phyloP scores from a whole-genome alignment of 2,797 vertebrate species.

The Macropus fuliginosus region DNA sequence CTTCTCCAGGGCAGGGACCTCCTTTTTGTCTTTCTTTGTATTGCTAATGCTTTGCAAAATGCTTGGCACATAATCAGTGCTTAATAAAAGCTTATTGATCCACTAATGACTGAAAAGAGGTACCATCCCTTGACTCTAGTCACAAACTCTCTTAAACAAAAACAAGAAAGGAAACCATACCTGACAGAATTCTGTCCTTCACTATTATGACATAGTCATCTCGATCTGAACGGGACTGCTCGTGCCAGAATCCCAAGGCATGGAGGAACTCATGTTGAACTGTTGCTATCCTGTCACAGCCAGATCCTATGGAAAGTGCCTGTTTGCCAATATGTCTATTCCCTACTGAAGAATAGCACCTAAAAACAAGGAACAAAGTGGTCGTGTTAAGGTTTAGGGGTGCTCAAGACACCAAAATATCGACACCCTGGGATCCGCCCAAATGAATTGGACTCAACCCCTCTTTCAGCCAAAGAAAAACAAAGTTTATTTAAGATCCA shows the following conservation, averaged over 20 bases:
- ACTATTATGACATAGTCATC: constrained; percentile 92
- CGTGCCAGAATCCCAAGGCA: constrained; percentile 95
- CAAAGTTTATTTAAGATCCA: too few relatives aligned
- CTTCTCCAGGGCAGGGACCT: not conserved
- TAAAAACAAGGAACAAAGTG: constrained; percentile 70
- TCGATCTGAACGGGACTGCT: constrained; percentile 93
- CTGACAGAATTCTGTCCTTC: constrained; percentile 90
- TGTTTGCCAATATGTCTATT: constrained; percentile 88
- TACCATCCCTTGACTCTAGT: constrained; percentile 2
- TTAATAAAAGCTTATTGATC: not conserved
- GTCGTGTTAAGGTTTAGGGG: too few relatives aligned
- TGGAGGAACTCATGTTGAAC: constrained; percentile 95
- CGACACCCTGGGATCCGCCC: too few relatives aligned
- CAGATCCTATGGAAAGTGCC: constrained; percentile 89
- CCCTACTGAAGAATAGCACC: constrained; percentile 95
- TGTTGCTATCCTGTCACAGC: constrained; percentile 91
- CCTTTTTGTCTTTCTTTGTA: not conserved
- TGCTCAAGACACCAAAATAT: too few relatives aligned
- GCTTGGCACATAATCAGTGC: not conserved
- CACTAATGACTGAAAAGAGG: not conserved
- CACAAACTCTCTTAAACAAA: not conserved
- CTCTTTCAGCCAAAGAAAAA: too few relatives aligned
- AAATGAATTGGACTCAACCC: too few relatives aligned
- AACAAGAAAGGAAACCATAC: constrained; percentile 80
- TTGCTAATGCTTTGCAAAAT: not conserved